Evolutionary conservation across 53 echinoderm and acorn worm species (phyloP).

Genomic region (Holothuria scabra): DNA sequence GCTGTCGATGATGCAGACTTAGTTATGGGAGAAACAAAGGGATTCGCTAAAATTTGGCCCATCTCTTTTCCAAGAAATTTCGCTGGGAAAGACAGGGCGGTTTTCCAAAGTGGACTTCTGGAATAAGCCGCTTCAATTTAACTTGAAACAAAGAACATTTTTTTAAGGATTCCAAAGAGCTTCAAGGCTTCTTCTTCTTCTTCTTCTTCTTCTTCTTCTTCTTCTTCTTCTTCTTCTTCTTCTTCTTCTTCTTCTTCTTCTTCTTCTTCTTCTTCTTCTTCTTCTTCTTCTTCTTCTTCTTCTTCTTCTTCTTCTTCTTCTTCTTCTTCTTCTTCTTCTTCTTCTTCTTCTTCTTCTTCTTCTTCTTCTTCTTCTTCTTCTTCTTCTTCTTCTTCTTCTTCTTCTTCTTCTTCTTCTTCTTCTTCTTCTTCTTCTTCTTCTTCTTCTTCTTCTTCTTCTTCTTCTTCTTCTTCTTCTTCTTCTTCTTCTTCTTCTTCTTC

Average conservation of each 20-base stretch:
- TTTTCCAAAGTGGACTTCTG: no score
- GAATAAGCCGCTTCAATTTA: no score
- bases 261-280: conserved; percentile 34
- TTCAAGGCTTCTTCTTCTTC: conserved; percentile 15
- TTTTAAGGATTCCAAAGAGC: background rate
- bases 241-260: conserved; percentile 23
- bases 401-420: background rate
- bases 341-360: conserved; percentile 27
- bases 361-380: conserved; percentile 17
- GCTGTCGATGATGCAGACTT: no score
- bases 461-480: conserved; percentile 36
- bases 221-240: conserved; percentile 10
- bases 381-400: conserved; percentile 13
- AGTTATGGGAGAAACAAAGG: no score
- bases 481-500: conserved; percentile 41
- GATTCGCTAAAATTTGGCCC: no score
- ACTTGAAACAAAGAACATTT: no score
- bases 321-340: conserved; percentile 29
- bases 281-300: conserved; percentile 37
- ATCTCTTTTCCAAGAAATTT: no score
- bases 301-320: conserved; percentile 33
- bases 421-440: conserved; percentile 9
- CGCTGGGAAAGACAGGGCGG: no score
- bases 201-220: conserved; percentile 41
- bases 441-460: conserved; percentile 37